Base-by-base conservation (phyloP, 1,140 invertebrate genomes). In the Physella acuta region DNA sequence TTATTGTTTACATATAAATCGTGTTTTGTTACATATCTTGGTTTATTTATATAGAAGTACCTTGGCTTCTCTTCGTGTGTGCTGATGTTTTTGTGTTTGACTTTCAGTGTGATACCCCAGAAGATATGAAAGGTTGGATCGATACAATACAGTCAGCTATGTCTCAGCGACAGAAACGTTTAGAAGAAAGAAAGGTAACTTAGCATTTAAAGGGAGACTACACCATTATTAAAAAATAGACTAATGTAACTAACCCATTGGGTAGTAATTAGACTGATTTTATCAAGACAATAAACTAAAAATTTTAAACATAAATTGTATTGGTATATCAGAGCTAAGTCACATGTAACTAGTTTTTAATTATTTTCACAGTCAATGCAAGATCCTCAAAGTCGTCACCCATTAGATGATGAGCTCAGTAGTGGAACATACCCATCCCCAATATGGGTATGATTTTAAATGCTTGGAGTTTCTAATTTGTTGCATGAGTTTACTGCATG, bases 101-200 rank as follows among this genome's bases (percentile, higher is more conserved):
- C 16, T 60, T 44, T 26, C 33, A 72, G 71, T 72, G 71, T 72
- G 71, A 72, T 53, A 68, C 71, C 30, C 71, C 71, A 33, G 64
- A 67, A 44, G 71, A 72, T 26, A 62, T 72, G 64, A 55, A 56
- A 11, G 44, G 71, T 28, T 72, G 71, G 71, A 68, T 72, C 14
- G 71, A 72, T 31, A 49, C 59, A 33, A 37, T 72, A 17, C n/a
- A 30, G 16, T 26, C 51, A 8, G 49, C 63, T 24, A 53, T 72
- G 39, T 44, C 39, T 11, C 39, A 44, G 11, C 28, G 59, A 34
- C 53, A 39, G 20, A 53, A 63, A 62, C 65, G 55, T 52, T 49
- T 55, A 55, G 71, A 68, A 16, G 71, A 72, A 34, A 52, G 71
- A 68, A 72, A 72, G 60, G 71, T 72, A 39, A 66, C 31, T 30